Evolutionary conservation across 2,797 vertebrate genomes (phyloP), one percentile per base, ranked within the genome.

Genomic region (Anabacerthia variegaticeps): DNA sequence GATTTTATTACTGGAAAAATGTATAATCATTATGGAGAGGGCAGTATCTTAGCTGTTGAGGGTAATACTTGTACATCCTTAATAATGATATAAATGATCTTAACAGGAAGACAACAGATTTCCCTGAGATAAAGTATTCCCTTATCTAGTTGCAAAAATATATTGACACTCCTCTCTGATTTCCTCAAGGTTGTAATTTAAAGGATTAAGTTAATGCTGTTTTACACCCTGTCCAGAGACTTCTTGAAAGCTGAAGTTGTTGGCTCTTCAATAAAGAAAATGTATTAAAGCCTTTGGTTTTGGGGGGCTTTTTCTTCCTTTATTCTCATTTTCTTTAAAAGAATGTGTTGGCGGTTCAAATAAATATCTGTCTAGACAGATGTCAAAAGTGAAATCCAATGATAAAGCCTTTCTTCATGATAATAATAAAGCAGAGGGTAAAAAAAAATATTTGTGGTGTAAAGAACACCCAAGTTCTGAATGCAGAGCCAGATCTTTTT

Each of bases 151-250:
- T 76, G 49, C 54, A 91, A 95, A 95, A 88, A 91, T 28, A 88
- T 63, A 92, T 85, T 72, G 51, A 41, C 30, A 59, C 14, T 80
- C 67, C 73, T 83, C 55, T 88, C 66, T 54, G 14, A 87, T 83
- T 81, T 94, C 49, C 52, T 91, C 68, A 89, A 77, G 78, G 37
- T 81, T 86, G 66, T 65, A 96, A 95, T 95, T 96, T 95, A 94
- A 95, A 93, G 30, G 51, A 90, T 85, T 92, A 94, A 75, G 24
- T 92, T 92, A 91, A 93, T 87, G 17, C 32, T 81, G 44, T 89
- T 95, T 94, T 91, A 95, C 89, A 67, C 27, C 51, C 68, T 73
- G 74, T 95, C 85, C 86, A 83, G 54, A 81, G 56, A 88, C 30
- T 93, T 88, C 36, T 72, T 84, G 62, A 92, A 72, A 95, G 66